These are phyloP conservation scores for Dinothrombium tinctorium DNA, from an alignment of 1,140 invertebrate genomes.

Conservation along the genomic window DNA sequence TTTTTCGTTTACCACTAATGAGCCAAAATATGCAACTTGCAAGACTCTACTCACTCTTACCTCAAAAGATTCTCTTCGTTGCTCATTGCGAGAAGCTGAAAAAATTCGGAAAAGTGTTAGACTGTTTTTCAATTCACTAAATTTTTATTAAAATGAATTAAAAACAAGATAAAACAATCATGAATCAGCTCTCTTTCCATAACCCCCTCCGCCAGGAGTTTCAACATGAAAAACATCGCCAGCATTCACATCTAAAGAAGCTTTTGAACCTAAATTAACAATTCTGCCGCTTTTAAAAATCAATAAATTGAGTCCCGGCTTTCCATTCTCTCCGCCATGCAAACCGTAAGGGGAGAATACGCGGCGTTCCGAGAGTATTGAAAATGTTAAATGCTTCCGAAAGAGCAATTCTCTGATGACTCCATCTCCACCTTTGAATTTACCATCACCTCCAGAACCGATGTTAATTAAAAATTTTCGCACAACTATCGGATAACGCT, in stretches of 20 bases:
- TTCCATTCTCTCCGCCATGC: constrained; percentile 47
- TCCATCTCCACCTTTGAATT: constrained; percentile 59
- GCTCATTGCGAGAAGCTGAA: too few species aligned
- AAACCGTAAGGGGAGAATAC: constrained; percentile 82
- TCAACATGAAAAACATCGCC: constrained; percentile 56
- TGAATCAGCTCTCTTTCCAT: constrained; percentile 4
- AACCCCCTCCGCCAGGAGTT: constrained; percentile 47
- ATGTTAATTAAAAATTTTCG: constrained; percentile 51
- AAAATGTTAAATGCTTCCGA: constrained; percentile 53
- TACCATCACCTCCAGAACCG: constrained; percentile 37
- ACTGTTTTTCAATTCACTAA: too few species aligned
- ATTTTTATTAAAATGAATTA: too few species aligned
- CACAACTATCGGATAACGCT: constrained; percentile 72
- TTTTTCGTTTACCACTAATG: too few species aligned
- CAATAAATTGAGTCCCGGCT: constrained; percentile 52
- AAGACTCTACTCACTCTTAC: too few species aligned
- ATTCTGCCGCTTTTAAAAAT: constrained; percentile 30
- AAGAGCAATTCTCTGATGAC: constrained; percentile 70
- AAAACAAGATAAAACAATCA: neutral
- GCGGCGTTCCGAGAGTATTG: constrained; percentile 77
- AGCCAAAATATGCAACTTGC: too few species aligned
- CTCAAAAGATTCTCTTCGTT: too few species aligned
- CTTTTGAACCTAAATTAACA: constrained; percentile 69
- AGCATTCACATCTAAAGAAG: constrained; percentile 44
- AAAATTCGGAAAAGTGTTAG: too few species aligned